These are phyloP conservation scores for Pipa parva DNA, from an alignment of 2,113 vertebrate genomes.

Conservation along the genomic window DNA sequence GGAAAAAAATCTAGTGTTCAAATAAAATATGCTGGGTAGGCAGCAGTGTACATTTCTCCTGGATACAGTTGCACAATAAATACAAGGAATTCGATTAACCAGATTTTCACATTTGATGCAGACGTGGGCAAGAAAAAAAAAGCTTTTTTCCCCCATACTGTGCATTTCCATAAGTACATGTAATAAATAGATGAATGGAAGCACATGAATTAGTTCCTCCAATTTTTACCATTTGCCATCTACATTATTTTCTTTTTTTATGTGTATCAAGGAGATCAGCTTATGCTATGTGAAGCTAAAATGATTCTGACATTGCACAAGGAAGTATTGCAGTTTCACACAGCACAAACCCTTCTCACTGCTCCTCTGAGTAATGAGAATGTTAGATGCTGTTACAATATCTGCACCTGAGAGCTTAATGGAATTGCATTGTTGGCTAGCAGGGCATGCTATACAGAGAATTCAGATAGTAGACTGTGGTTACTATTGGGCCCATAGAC, in stretches of 20 bases:
- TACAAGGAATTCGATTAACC: slow-evolving; percentile 32
- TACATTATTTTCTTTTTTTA: slow-evolving; percentile 22
- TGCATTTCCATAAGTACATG: slow-evolving; percentile 7
- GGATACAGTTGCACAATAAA: slow-evolving; percentile 24
- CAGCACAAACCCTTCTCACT: too few species aligned
- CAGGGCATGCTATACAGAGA: too few species aligned
- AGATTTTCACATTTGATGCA: slow-evolving; percentile 17
- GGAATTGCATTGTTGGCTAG: too few species aligned
- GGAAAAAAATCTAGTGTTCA: slow-evolving; percentile 32
- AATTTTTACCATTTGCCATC: neutral
- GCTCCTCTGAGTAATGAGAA: too few species aligned
- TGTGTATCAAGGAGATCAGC: neutral
- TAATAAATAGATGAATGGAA: slow-evolving; percentile 24
- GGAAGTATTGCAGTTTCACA: too few species aligned
- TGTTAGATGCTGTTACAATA: too few species aligned
- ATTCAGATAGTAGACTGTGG: too few species aligned
- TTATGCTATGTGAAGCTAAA: too few species aligned
- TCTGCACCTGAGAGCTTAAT: too few species aligned
- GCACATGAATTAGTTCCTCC: slow-evolving; percentile 1
- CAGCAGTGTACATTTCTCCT: slow-evolving; percentile 24
- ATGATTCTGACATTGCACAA: too few species aligned
- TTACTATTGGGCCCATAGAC: too few species aligned
- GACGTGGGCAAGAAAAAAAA: slow-evolving; percentile 18
- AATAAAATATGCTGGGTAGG: slow-evolving; percentile 28
- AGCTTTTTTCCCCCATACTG: neutral